Base-by-base conservation (phyloP, 1,140 invertebrate species). In the Bombus consobrinus region DNA sequence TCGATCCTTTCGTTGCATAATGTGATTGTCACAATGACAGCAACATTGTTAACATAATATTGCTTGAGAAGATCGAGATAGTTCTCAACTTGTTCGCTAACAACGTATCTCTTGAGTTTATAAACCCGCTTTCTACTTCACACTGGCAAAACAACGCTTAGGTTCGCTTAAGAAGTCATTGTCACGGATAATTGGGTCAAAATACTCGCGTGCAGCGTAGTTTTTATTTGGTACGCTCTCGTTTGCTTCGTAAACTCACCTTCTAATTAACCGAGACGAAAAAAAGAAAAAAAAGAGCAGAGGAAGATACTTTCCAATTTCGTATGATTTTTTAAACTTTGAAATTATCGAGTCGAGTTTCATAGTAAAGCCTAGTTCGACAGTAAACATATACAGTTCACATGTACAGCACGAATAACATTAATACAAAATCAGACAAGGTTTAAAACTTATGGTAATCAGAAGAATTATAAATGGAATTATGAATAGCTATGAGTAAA, bases 111-210 rank as follows among this genome's bases (percentile, higher is more conserved):
- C 4, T 13, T 2, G 2, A 32, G n/a, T 64, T 62, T 84, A 47
- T 79, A 43, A 68, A 41, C 5, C 25, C 37, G 53, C 64, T 79
- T 84, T 84, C 57, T 64, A 74, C 41, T 37, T 4, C 37, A 22
- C n/a, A 18, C 13, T 25, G 28, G 66, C 15, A 28, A 41, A 69
- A 39, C 32, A 34, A 4, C 22, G 18, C 25, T 66, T 73, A 25
- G 32, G 18, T 25, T 39, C 12, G 34, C 25, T 43, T 12, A 32
- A 66, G 22, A n/a, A 81, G 28, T 81, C 59, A 68, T 74, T 73
- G 83, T 81, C 78, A 85, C 15, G 59, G 69, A 66, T 74, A 85
- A 85, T 81, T 66, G 32, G 59, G 78, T 81, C 83, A 57, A 81
- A 59, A 73, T 39, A 53, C 5, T 28, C 1, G 12, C 18, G 34